These are phyloP conservation scores for Hermaeophaga mercurialis DNA, from an alignment of 2,888 invertebrate genomes.

Conservation along the genomic window DNA sequence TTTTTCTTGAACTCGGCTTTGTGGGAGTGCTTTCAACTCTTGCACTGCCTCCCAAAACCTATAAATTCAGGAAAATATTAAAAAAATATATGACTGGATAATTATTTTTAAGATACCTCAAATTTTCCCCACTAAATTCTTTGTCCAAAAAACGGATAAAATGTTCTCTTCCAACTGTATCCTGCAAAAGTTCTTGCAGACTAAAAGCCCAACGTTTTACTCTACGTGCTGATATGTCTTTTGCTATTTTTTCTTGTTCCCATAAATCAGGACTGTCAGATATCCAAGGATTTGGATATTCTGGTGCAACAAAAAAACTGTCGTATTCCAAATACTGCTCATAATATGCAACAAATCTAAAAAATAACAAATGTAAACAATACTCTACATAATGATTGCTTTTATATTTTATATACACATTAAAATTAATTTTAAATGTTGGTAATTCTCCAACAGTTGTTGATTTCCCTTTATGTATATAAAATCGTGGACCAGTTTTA, in stretches of 20 bases:
- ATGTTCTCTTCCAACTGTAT: constrained; percentile 95
- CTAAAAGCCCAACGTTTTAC: constrained; percentile 98
- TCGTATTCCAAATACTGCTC: constrained; percentile 98
- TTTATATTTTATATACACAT: too few relatives aligned
- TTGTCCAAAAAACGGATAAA: constrained; percentile 95
- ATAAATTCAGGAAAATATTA: neutral
- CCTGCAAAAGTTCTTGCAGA: constrained; percentile 90
- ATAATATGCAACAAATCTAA: constrained; percentile 85
- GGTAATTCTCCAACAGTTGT: too few relatives aligned
- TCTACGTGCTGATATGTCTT: constrained; percentile 89
- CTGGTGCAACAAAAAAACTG: constrained; percentile 89
- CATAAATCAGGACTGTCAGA: constrained; percentile 95
- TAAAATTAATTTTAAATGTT: too few relatives aligned
- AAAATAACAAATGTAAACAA: constrained; percentile 18
- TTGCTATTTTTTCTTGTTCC: constrained; percentile 93
- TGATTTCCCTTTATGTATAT: too few relatives aligned
- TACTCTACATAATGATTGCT: too few relatives aligned
- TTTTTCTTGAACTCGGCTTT: constrained; percentile 79
- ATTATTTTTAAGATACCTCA: too few relatives aligned
- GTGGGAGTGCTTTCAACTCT: constrained; percentile 86
- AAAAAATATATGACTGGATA: too few relatives aligned
- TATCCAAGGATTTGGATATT: constrained; percentile 97
- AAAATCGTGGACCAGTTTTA: too few relatives aligned
- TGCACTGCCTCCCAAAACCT: constrained; percentile 97
- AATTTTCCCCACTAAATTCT: constrained; percentile 98